Conservation (phyloP, 2,888 invertebrate genomes). For the Zaprionus bogoriensis region DNA sequence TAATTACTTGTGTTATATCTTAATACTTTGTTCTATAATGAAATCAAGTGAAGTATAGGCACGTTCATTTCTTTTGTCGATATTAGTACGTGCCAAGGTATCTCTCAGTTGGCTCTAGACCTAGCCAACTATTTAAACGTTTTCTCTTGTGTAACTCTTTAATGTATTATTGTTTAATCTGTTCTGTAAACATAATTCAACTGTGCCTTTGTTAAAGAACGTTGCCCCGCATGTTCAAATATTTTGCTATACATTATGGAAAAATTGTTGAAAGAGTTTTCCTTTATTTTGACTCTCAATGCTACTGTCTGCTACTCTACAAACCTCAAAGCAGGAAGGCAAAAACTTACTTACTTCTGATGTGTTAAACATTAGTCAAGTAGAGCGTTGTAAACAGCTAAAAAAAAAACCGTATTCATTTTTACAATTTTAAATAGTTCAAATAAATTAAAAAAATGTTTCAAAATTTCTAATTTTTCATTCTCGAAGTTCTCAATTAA, state of each 20-base stretch:
- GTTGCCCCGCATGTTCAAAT: not conserved
- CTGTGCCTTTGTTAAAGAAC: conserved; percentile 1
- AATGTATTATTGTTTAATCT: not conserved
- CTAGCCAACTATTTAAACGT: not conserved
- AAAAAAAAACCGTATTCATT: not conserved
- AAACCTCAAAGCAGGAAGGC: too few species aligned
- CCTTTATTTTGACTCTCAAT: not conserved
- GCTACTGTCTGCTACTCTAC: too few species aligned
- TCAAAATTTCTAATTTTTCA: not conserved
- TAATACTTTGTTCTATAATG: not conserved
- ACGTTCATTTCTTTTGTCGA: not conserved
- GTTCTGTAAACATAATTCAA: not conserved
- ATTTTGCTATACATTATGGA: not conserved
- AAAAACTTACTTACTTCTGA: too few species aligned
- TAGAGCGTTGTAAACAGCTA: not conserved
- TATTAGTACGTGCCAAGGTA: not conserved
- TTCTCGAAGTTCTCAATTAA: not conserved
- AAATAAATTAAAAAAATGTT: not conserved
- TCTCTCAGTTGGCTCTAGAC: not conserved
- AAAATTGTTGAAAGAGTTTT: not conserved
- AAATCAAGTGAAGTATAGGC: not conserved
- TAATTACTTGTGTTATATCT: not conserved
- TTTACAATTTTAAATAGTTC: not conserved
- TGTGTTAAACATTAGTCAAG: too few species aligned
- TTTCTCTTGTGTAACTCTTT: not conserved